phyloP scores from a whole-genome alignment of 30 jellyfish, hydroid and myxozoan species.

The Pelagia noctiluca region DNA sequence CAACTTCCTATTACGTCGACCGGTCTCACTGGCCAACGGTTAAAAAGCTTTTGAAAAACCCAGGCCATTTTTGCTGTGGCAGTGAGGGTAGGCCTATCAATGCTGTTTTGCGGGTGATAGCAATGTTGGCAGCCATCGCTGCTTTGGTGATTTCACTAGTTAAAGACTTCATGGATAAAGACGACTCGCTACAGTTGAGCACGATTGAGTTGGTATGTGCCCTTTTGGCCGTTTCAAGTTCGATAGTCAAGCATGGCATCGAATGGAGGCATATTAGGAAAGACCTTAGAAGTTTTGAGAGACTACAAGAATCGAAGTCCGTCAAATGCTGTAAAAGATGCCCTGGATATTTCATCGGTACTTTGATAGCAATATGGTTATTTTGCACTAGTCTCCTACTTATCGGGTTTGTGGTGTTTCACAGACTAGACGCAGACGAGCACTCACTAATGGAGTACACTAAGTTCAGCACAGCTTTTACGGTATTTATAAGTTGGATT shows the following conservation, averaged over 20 bases:
- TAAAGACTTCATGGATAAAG: background rate
- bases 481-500: constrained; percentile 1
- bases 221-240: background rate
- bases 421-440: background rate
- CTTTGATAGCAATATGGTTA: constrained; percentile 6
- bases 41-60: background rate
- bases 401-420: constrained; percentile 8
- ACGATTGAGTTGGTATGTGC: background rate
- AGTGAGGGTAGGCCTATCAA: background rate
- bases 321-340: background rate
- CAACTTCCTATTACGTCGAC: background rate
- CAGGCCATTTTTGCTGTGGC: background rate
- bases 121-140: background rate
- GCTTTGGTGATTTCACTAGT: constrained; percentile 2
- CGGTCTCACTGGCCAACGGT: constrained; percentile 1
- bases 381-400: background rate
- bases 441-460: background rate
- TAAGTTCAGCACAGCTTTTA: constrained; percentile 10
- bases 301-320: too few relatives aligned
- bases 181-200: background rate
- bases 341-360: background rate
- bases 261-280: constrained; percentile 2
- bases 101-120: background rate
- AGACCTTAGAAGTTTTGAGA: background rate
- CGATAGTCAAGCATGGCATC: background rate